These are phyloP conservation scores for Psammodynastes pulverulentus DNA, from an alignment of 2,113 vertebrate species.

Conservation along the genomic window DNA sequence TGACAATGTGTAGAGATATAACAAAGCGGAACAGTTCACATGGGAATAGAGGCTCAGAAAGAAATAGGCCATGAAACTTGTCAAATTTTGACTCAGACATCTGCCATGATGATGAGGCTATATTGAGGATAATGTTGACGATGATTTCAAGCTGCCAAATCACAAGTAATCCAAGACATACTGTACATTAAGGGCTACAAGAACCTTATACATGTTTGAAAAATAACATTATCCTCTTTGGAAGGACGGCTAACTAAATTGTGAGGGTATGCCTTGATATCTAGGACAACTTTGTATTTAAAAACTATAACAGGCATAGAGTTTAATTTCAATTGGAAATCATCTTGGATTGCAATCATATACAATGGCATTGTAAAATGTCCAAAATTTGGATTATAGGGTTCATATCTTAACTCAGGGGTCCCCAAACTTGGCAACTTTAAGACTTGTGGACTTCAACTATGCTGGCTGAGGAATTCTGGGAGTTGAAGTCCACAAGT, in stretches of 20 bases:
- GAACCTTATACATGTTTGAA: neutral
- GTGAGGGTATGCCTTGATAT: neutral
- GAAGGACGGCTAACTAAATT: neutral
- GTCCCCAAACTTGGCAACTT: too few relatives aligned
- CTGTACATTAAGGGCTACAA: neutral
- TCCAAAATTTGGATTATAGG: neutral
- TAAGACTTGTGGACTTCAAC: too few relatives aligned
- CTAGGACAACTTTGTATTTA: neutral
- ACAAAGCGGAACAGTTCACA: neutral
- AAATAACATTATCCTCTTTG: neutral
- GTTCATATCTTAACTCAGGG: neutral
- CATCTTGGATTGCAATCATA: neutral
- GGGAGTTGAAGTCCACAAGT: too few relatives aligned
- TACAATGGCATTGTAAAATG: neutral
- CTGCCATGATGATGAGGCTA: neutral
- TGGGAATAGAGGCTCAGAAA: neutral
- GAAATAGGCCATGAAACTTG: neutral
- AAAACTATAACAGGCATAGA: neutral
- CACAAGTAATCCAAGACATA: neutral
- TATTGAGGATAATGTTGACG: neutral
- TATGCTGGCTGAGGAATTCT: too few relatives aligned
- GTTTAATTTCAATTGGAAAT: neutral
- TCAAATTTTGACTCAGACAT: neutral
- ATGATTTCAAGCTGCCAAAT: neutral
- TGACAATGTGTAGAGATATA: neutral